Conservation (phyloP, 2,888 invertebrate species). For the Laothoe populi region DNA sequence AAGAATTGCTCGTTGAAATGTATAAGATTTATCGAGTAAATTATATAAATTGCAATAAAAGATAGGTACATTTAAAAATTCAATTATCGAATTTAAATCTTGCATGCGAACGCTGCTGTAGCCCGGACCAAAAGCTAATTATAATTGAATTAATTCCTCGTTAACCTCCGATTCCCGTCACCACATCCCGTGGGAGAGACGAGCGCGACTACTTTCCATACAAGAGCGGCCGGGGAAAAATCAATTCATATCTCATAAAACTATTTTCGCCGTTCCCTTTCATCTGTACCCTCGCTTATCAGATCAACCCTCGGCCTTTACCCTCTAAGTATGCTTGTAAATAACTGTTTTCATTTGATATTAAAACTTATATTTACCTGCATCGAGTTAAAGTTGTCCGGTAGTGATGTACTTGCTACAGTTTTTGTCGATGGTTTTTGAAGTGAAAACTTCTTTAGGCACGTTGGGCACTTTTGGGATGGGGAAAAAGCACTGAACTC, state of each 20-base stretch:
- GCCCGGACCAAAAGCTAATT: neutral
- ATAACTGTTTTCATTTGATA: slow-evolving; percentile 29
- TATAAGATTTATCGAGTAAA: too few species aligned
- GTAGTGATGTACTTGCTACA: neutral
- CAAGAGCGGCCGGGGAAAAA: slow-evolving; percentile 8
- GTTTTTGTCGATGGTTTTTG: neutral
- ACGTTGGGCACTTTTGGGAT: too few species aligned
- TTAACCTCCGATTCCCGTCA: neutral
- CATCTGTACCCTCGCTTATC: slow-evolving; percentile 28
- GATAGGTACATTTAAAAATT: neutral
- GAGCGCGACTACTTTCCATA: slow-evolving; percentile 5
- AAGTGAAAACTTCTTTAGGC: too few species aligned
- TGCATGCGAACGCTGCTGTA: neutral
- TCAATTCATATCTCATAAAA: slow-evolving; percentile 17
- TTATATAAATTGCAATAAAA: too few species aligned
- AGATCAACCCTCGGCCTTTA: slow-evolving; percentile 28
- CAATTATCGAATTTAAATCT: neutral
- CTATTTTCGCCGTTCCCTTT: slow-evolving; percentile 29
- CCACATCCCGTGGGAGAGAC: neutral
- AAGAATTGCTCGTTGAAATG: too few species aligned
- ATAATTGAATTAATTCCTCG: neutral
- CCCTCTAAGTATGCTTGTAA: slow-evolving; percentile 23
- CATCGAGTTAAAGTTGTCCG: neutral
- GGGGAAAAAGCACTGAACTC: too few species aligned
- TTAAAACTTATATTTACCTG: slow-evolving; percentile 27